These are phyloP conservation scores for Ephialtes manifestator DNA, from an alignment of 2,888 invertebrate species.

Conservation along the genomic window DNA sequence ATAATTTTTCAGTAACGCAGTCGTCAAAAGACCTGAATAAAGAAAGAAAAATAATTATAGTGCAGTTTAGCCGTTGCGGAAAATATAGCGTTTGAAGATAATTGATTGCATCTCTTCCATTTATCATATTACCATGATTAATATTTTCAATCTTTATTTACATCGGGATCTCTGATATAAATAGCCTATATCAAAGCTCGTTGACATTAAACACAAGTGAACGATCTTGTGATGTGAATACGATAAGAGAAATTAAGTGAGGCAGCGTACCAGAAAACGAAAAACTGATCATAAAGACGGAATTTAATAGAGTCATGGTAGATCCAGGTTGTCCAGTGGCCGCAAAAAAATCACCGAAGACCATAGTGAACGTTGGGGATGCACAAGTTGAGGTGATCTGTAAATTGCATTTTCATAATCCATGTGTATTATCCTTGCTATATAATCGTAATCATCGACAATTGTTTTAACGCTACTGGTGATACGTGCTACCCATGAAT, in stretches of 20 bases:
- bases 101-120: not conserved
- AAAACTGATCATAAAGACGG: constrained; percentile 89
- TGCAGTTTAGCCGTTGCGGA: not conserved
- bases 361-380: constrained; percentile 90
- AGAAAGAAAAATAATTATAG: not conserved
- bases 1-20: constrained; percentile 89
- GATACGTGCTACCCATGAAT: not conserved
- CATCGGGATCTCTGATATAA: not conserved
- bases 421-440: not conserved
- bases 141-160: constrained; percentile 25
- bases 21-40: constrained; percentile 89
- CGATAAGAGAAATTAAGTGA: not conserved
- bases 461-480: not conserved
- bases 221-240: not conserved
- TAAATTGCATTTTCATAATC: constrained; percentile 70
- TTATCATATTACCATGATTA: not conserved
- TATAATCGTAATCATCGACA: not conserved
- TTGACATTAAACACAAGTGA: constrained; percentile 16
- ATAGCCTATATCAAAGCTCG: not conserved
- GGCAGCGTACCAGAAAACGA: constrained; percentile 88
- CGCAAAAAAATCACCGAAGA: constrained; percentile 91
- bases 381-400: constrained; percentile 91
- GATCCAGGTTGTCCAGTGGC: constrained; percentile 90
- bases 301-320: constrained; percentile 90
- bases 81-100: not conserved